Base-by-base conservation (phyloP, 2,797 vertebrate species). In the Poeciliopsis infans region DNA sequence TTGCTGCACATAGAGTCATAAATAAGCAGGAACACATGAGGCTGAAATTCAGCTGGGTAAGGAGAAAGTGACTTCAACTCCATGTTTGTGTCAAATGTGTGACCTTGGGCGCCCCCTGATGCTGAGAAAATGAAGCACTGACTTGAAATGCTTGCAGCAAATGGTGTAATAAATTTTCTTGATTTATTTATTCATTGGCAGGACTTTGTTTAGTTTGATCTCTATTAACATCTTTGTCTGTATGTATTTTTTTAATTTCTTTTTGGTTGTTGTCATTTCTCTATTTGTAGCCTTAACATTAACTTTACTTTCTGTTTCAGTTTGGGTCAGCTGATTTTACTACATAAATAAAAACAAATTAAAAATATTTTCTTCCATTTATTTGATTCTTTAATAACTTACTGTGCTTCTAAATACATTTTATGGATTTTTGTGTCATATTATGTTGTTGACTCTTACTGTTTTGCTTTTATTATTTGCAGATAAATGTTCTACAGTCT, bases 401-500 rank as follows among this genome's bases (percentile, higher is more conserved):
- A 11, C 11, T 57, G 25, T 57, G 5, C 4, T 59, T 31, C 12
- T 25, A 55, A 59, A 59, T 59, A 15, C 0, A 5, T 36, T 36
- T 64, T 36, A 33, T 59, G 12, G 0, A 33, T 66, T 39, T 66
- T 20, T 23, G 1, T 66, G 61, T 10, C 18, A 20, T 10, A 7
- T 66, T 68, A 68, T 68, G 64, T 68, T 41, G 36, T 39, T 68
- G 61, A 12, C 36, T 10, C 20, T 41, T 10, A 12, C 4, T 23
- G 20, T 41, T 68, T 68, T 15, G 10, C 39, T 41, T 81, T 47
- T 70, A 16, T 82, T 82, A 15, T 76, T 83, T 85, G 1, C 87
- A 99, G 98, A 98, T 99, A 90, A 99, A 99, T 15, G 98, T 99
- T 66, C 97, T 99, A 79, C 98, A 99, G 87, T 99, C 98, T 85